Conservation (phyloP, 1,140 invertebrate species). For the Drosophila rufa region DNA sequence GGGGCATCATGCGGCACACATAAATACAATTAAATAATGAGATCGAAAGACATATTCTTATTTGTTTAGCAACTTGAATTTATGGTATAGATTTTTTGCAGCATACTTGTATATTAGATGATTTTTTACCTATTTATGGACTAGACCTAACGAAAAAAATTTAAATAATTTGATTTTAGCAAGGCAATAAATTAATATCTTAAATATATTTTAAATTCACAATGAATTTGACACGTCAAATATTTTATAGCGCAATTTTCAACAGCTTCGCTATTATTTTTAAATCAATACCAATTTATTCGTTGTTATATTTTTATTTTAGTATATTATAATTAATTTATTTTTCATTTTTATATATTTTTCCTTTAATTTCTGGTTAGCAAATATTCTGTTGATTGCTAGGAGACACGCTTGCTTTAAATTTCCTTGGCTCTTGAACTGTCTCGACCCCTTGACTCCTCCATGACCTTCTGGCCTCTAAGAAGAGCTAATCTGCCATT, state of each 20-base stretch:
- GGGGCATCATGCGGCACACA: neutral
- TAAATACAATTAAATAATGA: neutral
- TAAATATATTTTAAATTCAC: neutral
- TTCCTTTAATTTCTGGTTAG: too few species aligned
- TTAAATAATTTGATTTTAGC: neutral
- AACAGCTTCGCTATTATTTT: neutral
- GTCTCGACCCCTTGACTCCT: constrained; percentile 14
- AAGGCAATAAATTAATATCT: neutral
- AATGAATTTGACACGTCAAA: neutral
- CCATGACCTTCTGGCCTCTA: neutral
- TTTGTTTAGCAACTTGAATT: neutral
- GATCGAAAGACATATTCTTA: neutral
- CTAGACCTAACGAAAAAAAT: neutral
- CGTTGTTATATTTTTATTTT: too few species aligned
- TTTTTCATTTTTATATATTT: neutral
- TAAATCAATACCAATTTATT: too few species aligned
- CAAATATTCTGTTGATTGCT: neutral
- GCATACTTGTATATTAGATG: too few species aligned
- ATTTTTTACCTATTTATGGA: neutral
- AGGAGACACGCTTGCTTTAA: neutral
- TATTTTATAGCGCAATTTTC: neutral
- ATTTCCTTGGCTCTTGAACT: neutral
- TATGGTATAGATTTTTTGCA: neutral
- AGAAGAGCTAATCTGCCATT: constrained; percentile 43
- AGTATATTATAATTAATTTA: too few species aligned